A percentile compares a stretch with the other conserved stretches of the same genome.
Conservation (phyloP, 2,113 vertebrate genomes). For the Archocentrus centrarchus region DNA sequence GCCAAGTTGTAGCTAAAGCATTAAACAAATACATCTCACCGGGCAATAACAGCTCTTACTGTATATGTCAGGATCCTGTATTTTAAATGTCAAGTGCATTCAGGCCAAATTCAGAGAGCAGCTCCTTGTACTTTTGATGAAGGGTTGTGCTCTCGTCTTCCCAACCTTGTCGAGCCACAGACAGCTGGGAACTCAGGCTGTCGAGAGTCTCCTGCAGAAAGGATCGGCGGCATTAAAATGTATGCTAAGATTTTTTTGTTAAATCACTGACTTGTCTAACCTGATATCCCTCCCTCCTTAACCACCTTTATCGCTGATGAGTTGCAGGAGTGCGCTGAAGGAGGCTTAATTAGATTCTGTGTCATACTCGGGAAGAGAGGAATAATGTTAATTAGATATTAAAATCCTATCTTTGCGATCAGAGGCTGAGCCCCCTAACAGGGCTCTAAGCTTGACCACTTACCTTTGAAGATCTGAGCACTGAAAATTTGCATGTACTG, state of each 20-base stretch:
- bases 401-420: slow-evolving; percentile 31
- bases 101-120: slow-evolving; percentile 79
- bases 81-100: slow-evolving; percentile 71
- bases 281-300: not conserved
- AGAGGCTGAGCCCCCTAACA: slow-evolving; percentile 9
- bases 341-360: slow-evolving; percentile 46
- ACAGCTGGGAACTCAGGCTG: slow-evolving; percentile 73
- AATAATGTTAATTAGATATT: slow-evolving; percentile 59
- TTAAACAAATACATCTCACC: slow-evolving; percentile 20
- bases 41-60: not conserved
- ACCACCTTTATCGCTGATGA: slow-evolving; percentile 16
- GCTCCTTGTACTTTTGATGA: slow-evolving; percentile 70
- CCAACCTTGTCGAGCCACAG: slow-evolving; percentile 63
- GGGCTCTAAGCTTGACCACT: slow-evolving; percentile 23
- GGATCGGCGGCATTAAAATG: slow-evolving; percentile 11
- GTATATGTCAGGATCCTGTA: not conserved
- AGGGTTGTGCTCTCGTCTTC: slow-evolving; percentile 45
- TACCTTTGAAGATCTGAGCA: slow-evolving; percentile 39
- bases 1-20: not conserved
- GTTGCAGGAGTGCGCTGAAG: slow-evolving; percentile 34
- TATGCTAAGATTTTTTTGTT: slow-evolving; percentile 12
- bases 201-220: slow-evolving; percentile 78
- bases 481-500: slow-evolving; percentile 24
- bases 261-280: slow-evolving; percentile 20
- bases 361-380: slow-evolving; percentile 18